Evolutionary conservation across 2,888 invertebrate species (phyloP), one percentile per base, ranked within the genome.

Genomic region (Pilophorus perplexus): DNA sequence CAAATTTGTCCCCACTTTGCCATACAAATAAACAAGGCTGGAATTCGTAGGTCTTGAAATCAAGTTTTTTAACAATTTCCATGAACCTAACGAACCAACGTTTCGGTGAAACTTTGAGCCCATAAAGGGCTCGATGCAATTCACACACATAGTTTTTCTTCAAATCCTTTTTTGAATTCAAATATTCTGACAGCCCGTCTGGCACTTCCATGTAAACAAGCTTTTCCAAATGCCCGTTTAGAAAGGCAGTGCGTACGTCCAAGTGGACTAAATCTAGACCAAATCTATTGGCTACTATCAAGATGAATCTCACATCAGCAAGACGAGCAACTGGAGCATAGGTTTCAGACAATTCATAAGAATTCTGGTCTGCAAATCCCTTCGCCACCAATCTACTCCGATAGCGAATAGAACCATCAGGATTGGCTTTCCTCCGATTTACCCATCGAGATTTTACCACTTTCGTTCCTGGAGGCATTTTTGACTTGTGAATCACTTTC

Each of bases 311-410:
- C 4, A 40, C 16, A 40, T 40, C 40, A 40, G 40, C 40, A 40
- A 40, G 40, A n/a, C n/a, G n/a, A 2, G 57, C 57, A 3, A 57
- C 57, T n/a, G 57, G 57, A 14, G 57, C 57, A 57, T 55, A 55
- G 18, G 16, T 59, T n/a, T 59, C 59, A 20, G 40, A 25, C 4
- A 23, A 10, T 5, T 59, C 59, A 40, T 59, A 59, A 40, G 2
- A 2, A 59, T 59, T 59, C 10, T 6, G n/a, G n/a, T 38, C 54
- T 3, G 54, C 54, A n/a, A 54, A 54, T 4, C 54, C 54, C 28
- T 54, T 54, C 10, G 54, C 54, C 10, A 54, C 54, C 27, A 48
- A 20, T 18, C 48, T 14, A 48, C 48, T 48, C 22, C 48, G 14
- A 20, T 48, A 48, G 5, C 48, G 16, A 20, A 20, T 48, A 3